phyloP scores from a whole-genome alignment of 2,113 vertebrate species.

The Condylura cristata region DNA sequence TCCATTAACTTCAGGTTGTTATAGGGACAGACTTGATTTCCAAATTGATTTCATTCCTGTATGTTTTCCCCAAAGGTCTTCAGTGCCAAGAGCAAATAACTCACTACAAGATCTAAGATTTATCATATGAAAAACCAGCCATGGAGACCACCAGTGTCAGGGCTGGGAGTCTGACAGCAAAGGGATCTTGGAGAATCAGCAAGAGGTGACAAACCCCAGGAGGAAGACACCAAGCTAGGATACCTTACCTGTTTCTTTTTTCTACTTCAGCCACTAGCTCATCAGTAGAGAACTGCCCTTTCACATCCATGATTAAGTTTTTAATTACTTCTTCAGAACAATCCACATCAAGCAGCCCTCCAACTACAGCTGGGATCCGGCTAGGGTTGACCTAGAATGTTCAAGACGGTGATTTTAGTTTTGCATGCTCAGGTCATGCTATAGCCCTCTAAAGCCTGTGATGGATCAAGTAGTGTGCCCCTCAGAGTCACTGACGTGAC shows the following conservation, averaged over 20 bases:
- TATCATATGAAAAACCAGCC: neutral
- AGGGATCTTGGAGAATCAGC: neutral
- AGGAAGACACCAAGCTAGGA: neutral
- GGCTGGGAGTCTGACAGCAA: neutral
- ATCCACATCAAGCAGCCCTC: conserved; percentile 95
- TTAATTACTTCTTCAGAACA: conserved; percentile 96
- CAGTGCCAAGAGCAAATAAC: neutral
- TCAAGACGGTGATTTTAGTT: neutral
- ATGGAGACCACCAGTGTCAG: neutral
- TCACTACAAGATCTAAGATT: neutral
- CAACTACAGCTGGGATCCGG: conserved; percentile 93
- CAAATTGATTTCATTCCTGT: neutral
- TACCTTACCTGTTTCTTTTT: conserved; percentile 93
- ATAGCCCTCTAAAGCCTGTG: neutral
- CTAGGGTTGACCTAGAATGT: conserved; percentile 93
- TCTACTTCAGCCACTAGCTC: conserved; percentile 96
- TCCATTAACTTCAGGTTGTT: neutral
- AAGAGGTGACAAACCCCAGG: neutral
- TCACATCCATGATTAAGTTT: conserved; percentile 94
- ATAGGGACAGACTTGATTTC: neutral
- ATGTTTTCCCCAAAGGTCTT: neutral
- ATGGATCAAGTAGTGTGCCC: neutral
- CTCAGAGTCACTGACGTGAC: neutral
- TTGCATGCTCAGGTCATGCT: neutral
- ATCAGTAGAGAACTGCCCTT: conserved; percentile 95